A percentile compares a stretch with the other conserved stretches of the same genome.
Evolutionary conservation across 2,113 vertebrate species (phyloP).

Genomic region (Phyllostomus hastatus): DNA sequence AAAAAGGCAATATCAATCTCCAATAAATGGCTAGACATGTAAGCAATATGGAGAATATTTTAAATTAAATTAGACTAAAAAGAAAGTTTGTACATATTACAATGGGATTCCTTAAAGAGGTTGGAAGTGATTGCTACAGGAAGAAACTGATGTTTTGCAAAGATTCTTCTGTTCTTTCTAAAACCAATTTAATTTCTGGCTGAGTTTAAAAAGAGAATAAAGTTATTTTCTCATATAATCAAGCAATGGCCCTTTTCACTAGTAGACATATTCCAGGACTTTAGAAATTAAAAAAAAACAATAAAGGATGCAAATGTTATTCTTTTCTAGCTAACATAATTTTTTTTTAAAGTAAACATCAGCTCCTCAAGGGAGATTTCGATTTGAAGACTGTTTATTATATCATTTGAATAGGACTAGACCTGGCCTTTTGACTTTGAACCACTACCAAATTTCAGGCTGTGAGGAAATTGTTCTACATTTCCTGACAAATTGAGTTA

Average conservation of each 20-base stretch:
- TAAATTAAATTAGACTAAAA: slow-evolving; percentile 37
- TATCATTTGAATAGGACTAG: slow-evolving; percentile 95
- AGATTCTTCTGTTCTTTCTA: slow-evolving; percentile 53
- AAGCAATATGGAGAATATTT: slow-evolving; percentile 25
- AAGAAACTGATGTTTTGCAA: not conserved
- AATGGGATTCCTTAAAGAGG: slow-evolving; percentile 30
- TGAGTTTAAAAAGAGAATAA: slow-evolving; percentile 66
- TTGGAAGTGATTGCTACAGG: slow-evolving; percentile 20
- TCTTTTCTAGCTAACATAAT: slow-evolving; percentile 67
- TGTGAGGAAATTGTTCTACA: slow-evolving; percentile 99
- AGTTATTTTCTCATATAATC: slow-evolving; percentile 69
- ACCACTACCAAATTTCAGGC: slow-evolving; percentile 97
- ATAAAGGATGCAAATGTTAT: slow-evolving; percentile 73
- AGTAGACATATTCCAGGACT: slow-evolving; percentile 76
- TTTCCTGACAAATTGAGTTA: slow-evolving; percentile 99
- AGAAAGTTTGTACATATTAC: slow-evolving; percentile 26
- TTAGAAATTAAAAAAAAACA: slow-evolving; percentile 67
- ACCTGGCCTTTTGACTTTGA: slow-evolving; percentile 91
- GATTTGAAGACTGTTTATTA: slow-evolving; percentile 89
- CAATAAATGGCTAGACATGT: not conserved
- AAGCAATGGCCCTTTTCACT: slow-evolving; percentile 60
- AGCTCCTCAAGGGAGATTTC: slow-evolving; percentile 84
- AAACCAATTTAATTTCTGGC: slow-evolving; percentile 71
- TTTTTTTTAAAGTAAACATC: slow-evolving; percentile 79
- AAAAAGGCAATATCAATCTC: not conserved